Evolutionary conservation across 2,113 vertebrate species (phyloP).

Genomic region (Pseudois nayaur): DNA sequence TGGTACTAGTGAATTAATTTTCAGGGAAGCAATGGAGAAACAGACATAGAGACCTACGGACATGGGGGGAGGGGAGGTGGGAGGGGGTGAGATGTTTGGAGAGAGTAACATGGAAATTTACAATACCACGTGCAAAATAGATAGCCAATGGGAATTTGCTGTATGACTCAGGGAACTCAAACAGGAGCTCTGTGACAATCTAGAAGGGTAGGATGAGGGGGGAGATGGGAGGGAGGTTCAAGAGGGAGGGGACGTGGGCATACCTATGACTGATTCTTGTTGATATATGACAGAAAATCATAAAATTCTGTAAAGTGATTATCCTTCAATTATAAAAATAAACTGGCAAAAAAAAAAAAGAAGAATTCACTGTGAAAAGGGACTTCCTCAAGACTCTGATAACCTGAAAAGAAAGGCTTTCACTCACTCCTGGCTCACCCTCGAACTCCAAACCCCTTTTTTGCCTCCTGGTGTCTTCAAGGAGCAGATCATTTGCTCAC

Average conservation of each 20-base stretch:
- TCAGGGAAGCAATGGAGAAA: background rate
- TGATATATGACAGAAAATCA: background rate
- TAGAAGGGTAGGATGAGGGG: background rate
- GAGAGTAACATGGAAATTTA: background rate
- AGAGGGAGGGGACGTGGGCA: background rate
- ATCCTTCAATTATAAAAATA: background rate
- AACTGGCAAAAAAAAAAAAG: background rate
- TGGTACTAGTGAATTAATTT: background rate
- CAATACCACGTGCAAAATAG: background rate
- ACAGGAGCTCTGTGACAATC: background rate
- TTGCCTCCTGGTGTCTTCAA: background rate
- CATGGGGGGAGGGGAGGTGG: background rate
- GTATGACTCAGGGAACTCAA: background rate
- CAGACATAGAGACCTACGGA: background rate
- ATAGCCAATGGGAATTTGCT: background rate
- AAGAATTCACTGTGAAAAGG: background rate
- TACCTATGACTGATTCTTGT: background rate
- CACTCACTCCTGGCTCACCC: background rate
- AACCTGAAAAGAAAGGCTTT: background rate
- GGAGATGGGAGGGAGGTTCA: background rate
- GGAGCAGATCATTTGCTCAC: background rate
- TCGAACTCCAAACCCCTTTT: background rate
- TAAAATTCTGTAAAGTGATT: background rate
- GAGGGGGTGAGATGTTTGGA: background rate
- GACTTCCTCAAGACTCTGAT: background rate